Conservation (phyloP, 1,140 invertebrate genomes). For the Liolophura sinensis region DNA sequence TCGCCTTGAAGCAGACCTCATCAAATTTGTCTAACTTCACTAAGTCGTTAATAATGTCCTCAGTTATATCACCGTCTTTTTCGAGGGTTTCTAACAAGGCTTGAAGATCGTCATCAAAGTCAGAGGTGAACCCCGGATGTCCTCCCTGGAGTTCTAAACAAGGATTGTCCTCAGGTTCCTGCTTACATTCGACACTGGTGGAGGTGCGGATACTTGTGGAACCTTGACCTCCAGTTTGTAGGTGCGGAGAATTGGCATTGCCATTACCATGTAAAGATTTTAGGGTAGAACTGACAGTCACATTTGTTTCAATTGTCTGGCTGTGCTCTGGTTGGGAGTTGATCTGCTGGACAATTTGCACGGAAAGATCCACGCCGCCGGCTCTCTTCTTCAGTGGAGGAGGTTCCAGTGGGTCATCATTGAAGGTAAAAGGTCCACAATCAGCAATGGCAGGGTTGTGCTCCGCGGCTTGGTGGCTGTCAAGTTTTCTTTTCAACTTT, state of each 20-base stretch:
- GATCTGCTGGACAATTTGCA: constrained; percentile 88
- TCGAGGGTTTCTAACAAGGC: constrained; percentile 73
- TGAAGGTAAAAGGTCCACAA: constrained; percentile 58
- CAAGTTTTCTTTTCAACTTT: constrained; percentile 43
- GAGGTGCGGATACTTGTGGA: constrained; percentile 35
- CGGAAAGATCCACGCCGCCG: constrained; percentile 72
- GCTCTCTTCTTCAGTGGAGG: constrained; percentile 45
- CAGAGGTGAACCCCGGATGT: constrained; percentile 68
- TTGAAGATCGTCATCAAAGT: constrained; percentile 66
- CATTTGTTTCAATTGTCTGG: constrained; percentile 89
- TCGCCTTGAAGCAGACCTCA: constrained; percentile 38
- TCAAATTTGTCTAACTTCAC: constrained; percentile 67
- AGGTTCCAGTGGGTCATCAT: constrained; percentile 18
- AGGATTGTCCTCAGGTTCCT: constrained; percentile 71
- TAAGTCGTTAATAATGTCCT: constrained; percentile 83
- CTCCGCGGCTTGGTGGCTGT: constrained; percentile 45
- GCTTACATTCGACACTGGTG: constrained; percentile 75
- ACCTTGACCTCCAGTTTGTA: constrained; percentile 3
- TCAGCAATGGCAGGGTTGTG: constrained; percentile 39
- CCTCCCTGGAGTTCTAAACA: constrained; percentile 67
- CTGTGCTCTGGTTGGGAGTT: constrained; percentile 78
- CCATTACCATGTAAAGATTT: constrained; percentile 62
- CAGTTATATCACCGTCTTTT: constrained; percentile 79
- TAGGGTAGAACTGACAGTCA: constrained; percentile 86
- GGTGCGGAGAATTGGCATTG: background rate